Percentiles rank a stretch among this genome's conserved stretches.
These are phyloP conservation scores for Strix uralensis DNA, from an alignment of 2,113 vertebrate species.

Conservation along the genomic window DNA sequence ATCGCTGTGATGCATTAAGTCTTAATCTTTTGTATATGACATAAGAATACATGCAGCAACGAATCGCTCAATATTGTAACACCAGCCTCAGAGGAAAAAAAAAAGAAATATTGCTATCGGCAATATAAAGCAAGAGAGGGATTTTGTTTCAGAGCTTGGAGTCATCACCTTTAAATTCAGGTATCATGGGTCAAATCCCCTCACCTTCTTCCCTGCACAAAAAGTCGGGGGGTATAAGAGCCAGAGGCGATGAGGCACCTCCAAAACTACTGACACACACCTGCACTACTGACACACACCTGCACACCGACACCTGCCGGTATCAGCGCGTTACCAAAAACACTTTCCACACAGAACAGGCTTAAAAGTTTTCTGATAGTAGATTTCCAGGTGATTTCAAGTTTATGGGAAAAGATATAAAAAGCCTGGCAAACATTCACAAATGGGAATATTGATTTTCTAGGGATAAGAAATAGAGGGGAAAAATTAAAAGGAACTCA, in stretches of 20 bases:
- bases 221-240: neutral
- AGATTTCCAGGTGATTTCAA: neutral
- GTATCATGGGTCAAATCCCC: neutral
- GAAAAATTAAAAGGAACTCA: neutral
- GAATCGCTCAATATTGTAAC: rapidly evolving
- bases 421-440: neutral
- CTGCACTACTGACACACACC: rapidly evolving
- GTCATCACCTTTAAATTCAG: neutral
- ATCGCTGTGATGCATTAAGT: rapidly evolving
- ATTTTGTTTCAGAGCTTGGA: neutral
- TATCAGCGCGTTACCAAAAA: rapidly evolving
- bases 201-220: neutral
- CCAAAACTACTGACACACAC: neutral
- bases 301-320: rapidly evolving
- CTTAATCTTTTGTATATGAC: neutral
- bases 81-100: neutral
- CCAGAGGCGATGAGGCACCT: neutral
- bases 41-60: rapidly evolving
- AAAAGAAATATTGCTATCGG: neutral
- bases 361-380: neutral
- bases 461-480: neutral
- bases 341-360: neutral
- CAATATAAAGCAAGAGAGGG: neutral
- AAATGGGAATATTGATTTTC: neutral
- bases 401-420: neutral